Percentiles rank a stretch among this genome's conserved stretches.
These are phyloP conservation scores for Lydus trimaculatus DNA, from an alignment of 2,888 invertebrate genomes.

Conservation along the genomic window DNA sequence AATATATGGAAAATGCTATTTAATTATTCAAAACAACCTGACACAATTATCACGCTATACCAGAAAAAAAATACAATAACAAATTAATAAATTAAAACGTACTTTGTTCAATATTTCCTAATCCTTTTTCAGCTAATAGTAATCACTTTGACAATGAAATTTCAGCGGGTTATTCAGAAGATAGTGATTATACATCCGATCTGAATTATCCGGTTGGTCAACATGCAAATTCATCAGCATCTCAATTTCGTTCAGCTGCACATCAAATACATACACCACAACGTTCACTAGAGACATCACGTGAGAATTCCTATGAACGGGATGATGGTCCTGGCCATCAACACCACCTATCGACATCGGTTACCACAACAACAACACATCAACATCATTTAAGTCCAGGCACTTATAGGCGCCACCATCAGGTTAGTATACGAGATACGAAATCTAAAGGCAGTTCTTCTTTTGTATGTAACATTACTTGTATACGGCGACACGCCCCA, in stretches of 20 bases:
- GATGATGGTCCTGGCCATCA: constrained; percentile 65
- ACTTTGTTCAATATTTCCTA: not conserved
- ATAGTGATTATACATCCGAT: constrained; percentile 97
- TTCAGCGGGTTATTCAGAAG: constrained; percentile 93
- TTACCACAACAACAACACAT: constrained; percentile 43
- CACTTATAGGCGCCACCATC: constrained; percentile 49
- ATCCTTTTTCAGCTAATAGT: constrained; percentile 56
- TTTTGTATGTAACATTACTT: no score
- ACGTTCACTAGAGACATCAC: constrained; percentile 78
- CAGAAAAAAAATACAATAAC: not conserved
- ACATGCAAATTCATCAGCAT: constrained; percentile 90
- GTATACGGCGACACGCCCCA: no score
- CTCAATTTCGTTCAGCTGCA: constrained; percentile 82
- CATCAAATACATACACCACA: constrained; percentile 82
- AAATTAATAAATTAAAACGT: not conserved
- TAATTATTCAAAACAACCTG: not conserved
- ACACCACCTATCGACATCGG: constrained; percentile 39
- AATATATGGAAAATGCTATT: not conserved
- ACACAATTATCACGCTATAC: not conserved
- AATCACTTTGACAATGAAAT: constrained; percentile 60
- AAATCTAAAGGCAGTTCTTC: no score
- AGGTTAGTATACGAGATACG: constrained; percentile 36
- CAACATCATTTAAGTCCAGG: constrained; percentile 58
- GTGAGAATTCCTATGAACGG: constrained; percentile 84
- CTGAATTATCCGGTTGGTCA: constrained; percentile 91